Evolutionary conservation across 2,113 vertebrate genomes (phyloP), one percentile per base, ranked within the genome.

Genomic region (Cebidichthys violaceus): DNA sequence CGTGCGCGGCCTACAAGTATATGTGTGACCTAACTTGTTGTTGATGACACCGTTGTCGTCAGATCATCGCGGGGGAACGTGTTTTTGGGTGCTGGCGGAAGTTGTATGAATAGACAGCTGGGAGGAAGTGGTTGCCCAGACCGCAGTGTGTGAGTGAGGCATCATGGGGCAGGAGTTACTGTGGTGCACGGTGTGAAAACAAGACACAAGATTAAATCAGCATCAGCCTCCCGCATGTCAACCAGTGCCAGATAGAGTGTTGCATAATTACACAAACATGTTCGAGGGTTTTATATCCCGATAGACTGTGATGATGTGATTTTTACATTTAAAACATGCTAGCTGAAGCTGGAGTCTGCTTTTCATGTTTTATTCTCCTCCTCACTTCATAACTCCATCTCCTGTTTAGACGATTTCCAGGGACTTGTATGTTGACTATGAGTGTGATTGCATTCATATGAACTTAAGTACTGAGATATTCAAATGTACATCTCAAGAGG

Each of bases 51-150:
- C 66, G 75, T 60, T 75, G 80, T 33, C 66, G 29, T 83, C 35
- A 60, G 24, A 83, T 85, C 70, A 81, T 52, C 66, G 2, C 10
- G 55, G 33, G 66, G 24, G 57, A 71, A 54, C 45, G 20, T 88
- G 81, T 84, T 88, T 74, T 75, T 81, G 81, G 78, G 52, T 31
- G 81, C 43, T 73, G 75, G 69, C 87, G 90, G 91, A 92, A 92
- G 88, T 86, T 76, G 72, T 83, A 70, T 86, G 75, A 86, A 77
- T 88, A 77, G 70, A 87, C 88, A 88, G 81, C 85, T 91, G 85
- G 83, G 84, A 90, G 93, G 93, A 94, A 93, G 90, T 83, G 81
- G 86, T 84, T 69, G 57, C 71, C 77, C 22, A 79, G 69, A 87
- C 88, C 88, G 15, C 81, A 87, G 70, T 52, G 75, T 77, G 81